Evolutionary conservation across 2,888 invertebrate genomes (phyloP).

Genomic region (Meliscaeva auricollis): DNA sequence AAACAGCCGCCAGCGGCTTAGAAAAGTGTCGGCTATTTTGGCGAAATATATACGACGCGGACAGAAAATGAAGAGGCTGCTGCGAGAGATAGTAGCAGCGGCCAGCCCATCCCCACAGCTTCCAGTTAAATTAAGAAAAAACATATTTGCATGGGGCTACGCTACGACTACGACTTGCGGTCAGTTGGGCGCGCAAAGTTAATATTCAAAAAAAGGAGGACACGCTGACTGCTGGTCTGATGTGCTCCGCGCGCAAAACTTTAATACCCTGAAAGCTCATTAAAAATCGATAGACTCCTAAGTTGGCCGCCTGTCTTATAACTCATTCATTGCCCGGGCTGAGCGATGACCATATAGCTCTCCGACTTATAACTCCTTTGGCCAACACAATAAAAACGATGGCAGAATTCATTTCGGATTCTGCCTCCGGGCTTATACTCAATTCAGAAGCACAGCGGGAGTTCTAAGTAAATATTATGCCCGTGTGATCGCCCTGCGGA

Average conservation of each 20-base stretch:
- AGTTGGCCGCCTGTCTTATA: conserved; percentile 75
- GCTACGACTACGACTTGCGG: conserved; percentile 29
- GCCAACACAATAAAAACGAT: conserved; percentile 82
- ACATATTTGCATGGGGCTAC: conserved; percentile 69
- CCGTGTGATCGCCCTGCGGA: conserved; percentile 80
- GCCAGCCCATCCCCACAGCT: conserved; percentile 69
- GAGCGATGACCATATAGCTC: conserved; percentile 67
- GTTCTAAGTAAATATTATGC: conserved; percentile 85
- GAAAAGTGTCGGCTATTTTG: conserved; percentile 76
- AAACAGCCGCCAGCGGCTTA: conserved; percentile 72
- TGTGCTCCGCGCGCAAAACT: not conserved
- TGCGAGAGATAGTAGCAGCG: conserved; percentile 63
- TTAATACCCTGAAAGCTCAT: conserved; percentile 75
- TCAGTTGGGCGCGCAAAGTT: conserved; percentile 41
- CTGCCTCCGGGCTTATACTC: conserved; percentile 90
- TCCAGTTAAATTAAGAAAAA: conserved; percentile 74
- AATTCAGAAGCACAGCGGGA: conserved; percentile 90
- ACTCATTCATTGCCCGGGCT: conserved; percentile 70
- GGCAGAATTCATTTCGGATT: conserved; percentile 85
- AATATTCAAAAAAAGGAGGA: conserved; percentile 62
- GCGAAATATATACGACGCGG: conserved; percentile 57
- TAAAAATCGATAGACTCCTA: conserved; percentile 78
- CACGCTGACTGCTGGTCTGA: conserved; percentile 57
- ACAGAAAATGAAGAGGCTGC: conserved; percentile 74
- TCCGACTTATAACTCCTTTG: conserved; percentile 49